phyloP scores from a whole-genome alignment of 2,888 invertebrate genomes.

The Zonitis immaculata region DNA sequence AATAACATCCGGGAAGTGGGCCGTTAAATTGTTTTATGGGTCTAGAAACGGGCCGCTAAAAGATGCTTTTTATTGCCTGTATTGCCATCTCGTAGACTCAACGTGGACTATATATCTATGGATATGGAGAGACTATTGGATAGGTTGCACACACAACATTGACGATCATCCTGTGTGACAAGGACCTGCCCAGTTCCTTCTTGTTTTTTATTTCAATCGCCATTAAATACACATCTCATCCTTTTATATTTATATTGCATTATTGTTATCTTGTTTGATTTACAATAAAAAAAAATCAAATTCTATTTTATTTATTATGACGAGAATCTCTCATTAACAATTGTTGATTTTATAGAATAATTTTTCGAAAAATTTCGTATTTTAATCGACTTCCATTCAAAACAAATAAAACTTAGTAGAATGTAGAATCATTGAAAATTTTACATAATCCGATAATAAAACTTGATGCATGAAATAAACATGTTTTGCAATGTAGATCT shows the following conservation, averaged over 20 bases:
- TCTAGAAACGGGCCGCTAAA: conserved; percentile 20
- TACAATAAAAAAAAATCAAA: too few species aligned
- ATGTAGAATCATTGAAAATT: too few species aligned
- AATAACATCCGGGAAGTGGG: conserved; percentile 47
- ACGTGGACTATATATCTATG: background rate
- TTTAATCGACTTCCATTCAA: too few species aligned
- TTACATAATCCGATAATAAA: background rate
- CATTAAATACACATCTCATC: background rate
- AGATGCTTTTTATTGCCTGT: conserved; percentile 22
- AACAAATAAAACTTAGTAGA: too few species aligned
- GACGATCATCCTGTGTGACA: background rate
- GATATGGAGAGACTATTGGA: too few species aligned
- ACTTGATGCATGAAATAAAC: background rate
- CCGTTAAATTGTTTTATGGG: conserved; percentile 46
- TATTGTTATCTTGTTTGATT: background rate
- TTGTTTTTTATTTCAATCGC: too few species aligned
- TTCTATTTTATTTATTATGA: too few species aligned
- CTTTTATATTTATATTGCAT: background rate
- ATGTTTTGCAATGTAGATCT: too few species aligned
- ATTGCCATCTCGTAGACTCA: conserved; percentile 19
- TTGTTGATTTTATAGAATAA: too few species aligned
- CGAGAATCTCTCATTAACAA: too few species aligned
- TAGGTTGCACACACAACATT: background rate
- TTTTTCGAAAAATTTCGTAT: too few species aligned
- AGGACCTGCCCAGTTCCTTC: conserved; percentile 1